phyloP scores from a whole-genome alignment of 2,888 invertebrate genomes.

The Drosophila mimica region DNA sequence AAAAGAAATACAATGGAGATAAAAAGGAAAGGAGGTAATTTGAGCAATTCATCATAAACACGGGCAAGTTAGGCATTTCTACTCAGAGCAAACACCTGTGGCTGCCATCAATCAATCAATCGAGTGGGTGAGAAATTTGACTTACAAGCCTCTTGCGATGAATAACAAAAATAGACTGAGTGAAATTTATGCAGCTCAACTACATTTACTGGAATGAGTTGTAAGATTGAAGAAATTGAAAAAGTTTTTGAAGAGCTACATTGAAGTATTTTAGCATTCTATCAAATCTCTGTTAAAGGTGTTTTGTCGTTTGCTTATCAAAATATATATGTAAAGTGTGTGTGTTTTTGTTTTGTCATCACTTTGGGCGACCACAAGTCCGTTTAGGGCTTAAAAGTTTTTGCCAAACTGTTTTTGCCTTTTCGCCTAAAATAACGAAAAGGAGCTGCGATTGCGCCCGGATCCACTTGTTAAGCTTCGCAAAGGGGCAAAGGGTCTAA shows the following conservation, averaged over 20 bases:
- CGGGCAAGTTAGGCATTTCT: slow-evolving; percentile 23
- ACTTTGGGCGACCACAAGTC: slow-evolving; percentile 45
- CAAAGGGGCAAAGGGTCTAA: slow-evolving; percentile 64
- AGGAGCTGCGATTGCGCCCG: slow-evolving; percentile 45
- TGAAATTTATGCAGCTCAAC: slow-evolving; percentile 9
- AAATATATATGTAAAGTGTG: background rate
- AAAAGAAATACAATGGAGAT: slow-evolving; percentile 54
- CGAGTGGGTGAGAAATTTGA: slow-evolving; percentile 32
- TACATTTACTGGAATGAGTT: slow-evolving; percentile 28
- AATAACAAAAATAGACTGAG: slow-evolving; percentile 29
- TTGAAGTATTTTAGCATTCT: background rate
- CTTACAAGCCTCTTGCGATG: slow-evolving; percentile 36
- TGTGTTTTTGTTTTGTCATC: slow-evolving; percentile 3
- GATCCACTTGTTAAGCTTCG: slow-evolving; percentile 64
- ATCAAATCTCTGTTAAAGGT: slow-evolving; percentile 21
- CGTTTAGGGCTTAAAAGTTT: slow-evolving; percentile 56
- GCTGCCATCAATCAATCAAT: slow-evolving; percentile 60
- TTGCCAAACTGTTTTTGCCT: slow-evolving; percentile 50
- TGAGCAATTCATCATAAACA: slow-evolving; percentile 68
- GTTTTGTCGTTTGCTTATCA: background rate
- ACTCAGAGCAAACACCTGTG: slow-evolving; percentile 59
- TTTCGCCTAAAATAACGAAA: slow-evolving; percentile 64
- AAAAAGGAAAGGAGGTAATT: slow-evolving; percentile 7
- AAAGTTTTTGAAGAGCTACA: slow-evolving; percentile 26
- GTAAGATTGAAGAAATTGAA: slow-evolving; percentile 49